Conservation (phyloP, 1,140 invertebrate genomes). For the Meteorus sp. region DNA sequence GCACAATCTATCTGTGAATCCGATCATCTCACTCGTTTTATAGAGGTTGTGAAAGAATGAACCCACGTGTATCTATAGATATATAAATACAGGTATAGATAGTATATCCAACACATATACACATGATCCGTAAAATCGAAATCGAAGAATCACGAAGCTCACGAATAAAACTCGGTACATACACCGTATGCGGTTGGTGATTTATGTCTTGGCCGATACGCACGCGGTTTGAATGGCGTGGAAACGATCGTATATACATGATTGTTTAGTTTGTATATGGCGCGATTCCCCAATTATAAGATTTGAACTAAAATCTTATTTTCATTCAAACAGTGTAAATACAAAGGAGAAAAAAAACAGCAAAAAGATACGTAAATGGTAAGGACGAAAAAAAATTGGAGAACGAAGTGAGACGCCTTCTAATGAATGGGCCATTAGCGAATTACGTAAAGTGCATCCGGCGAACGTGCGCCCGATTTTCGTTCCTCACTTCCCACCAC, state of each 20-base stretch:
- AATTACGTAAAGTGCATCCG: conserved; percentile 30
- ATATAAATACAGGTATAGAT: not conserved
- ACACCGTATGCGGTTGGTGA: conserved; percentile 17
- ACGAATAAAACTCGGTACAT: conserved; percentile 20
- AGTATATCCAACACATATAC: conserved; percentile 8
- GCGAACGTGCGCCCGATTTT: conserved; percentile 20
- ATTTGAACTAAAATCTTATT: no score
- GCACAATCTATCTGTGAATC: conserved; percentile 20
- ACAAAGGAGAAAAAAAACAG: no score
- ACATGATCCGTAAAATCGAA: conserved; percentile 25
- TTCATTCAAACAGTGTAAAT: no score
- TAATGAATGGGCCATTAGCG: conserved; percentile 37
- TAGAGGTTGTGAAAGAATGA: conserved; percentile 1
- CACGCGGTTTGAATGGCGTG: conserved; percentile 20
- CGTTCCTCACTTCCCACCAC: not conserved
- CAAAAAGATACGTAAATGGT: no score
- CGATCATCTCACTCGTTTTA: conserved; percentile 14
- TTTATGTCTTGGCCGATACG: conserved; percentile 24
- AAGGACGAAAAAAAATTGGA: no score
- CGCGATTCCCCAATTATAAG: no score
- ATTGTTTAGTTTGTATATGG: no score
- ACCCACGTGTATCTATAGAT: not conserved
- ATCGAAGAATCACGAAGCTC: conserved; percentile 27
- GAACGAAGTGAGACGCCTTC: no score
- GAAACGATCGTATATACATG: conserved; percentile 1